phyloP scores from a whole-genome alignment of 1,140 invertebrate genomes.

The Daktulosphaira vitifoliae region DNA sequence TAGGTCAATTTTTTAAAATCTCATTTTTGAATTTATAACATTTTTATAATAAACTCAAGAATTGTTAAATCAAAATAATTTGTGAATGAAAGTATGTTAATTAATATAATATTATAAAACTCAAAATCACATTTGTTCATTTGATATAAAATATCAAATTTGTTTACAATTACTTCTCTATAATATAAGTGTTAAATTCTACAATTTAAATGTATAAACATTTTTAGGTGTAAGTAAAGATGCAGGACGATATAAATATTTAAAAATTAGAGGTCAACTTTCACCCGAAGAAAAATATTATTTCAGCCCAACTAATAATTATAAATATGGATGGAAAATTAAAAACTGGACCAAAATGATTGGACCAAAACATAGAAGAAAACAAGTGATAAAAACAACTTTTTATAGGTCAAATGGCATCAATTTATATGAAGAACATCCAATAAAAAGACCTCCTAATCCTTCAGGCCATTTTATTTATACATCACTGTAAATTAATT shows the following conservation, averaged over 20 bases:
- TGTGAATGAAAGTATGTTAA: too few species aligned
- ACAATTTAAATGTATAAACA: neutral
- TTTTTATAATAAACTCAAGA: too few species aligned
- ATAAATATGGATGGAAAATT: constrained; percentile 3
- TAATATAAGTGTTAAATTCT: too few species aligned
- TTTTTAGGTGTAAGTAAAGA: constrained; percentile 5
- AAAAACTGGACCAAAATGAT: neutral
- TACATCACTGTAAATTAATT: neutral
- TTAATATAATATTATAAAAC: too few species aligned
- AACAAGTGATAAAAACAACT: neutral
- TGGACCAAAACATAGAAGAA: neutral
- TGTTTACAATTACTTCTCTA: too few species aligned
- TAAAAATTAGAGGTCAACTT: neutral
- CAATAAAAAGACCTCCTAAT: neutral
- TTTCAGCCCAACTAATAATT: neutral
- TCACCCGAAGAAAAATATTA: neutral
- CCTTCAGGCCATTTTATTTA: neutral
- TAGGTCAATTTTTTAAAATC: too few species aligned
- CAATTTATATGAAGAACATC: neutral
- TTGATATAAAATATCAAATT: too few species aligned
- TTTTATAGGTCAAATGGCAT: neutral
- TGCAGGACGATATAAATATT: constrained; percentile 2
- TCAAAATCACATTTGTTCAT: too few species aligned
- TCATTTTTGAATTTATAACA: too few species aligned
- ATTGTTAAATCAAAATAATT: too few species aligned